Percentiles rank a stretch among this genome's conserved stretches.
These are phyloP conservation scores for Pagrus major DNA, from an alignment of 2,113 vertebrate species.

Conservation along the genomic window DNA sequence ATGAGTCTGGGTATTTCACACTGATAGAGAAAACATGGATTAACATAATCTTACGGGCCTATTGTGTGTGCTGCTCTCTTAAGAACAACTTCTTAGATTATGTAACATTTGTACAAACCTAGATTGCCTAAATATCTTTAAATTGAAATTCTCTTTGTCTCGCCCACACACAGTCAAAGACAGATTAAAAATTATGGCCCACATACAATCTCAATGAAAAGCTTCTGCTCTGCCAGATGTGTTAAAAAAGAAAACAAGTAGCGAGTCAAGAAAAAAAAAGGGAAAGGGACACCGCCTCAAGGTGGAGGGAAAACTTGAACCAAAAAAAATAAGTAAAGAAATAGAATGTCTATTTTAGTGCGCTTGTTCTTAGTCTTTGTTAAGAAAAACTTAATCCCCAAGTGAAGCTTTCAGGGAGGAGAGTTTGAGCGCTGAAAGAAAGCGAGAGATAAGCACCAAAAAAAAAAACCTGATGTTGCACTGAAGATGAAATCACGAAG, in stretches of 20 bases:
- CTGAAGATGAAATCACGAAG: not conserved
- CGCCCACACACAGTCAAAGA: not conserved
- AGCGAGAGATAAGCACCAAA: slow-evolving; percentile 13
- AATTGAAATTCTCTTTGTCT: not conserved
- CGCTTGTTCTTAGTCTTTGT: slow-evolving; percentile 6
- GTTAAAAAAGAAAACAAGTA: not conserved
- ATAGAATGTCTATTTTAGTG: not conserved
- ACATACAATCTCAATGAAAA: not conserved
- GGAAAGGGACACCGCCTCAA: not conserved
- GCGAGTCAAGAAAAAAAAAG: not conserved
- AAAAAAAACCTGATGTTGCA: not conserved
- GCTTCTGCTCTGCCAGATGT: not conserved
- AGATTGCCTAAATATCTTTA: not conserved
- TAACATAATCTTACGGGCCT: not conserved
- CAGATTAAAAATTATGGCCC: not conserved
- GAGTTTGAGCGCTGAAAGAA: slow-evolving; percentile 16
- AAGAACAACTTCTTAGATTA: not conserved
- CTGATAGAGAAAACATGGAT: not conserved
- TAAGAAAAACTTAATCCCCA: slow-evolving; percentile 19
- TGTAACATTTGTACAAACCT: not conserved
- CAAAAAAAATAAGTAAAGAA: not conserved
- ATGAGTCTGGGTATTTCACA: not conserved
- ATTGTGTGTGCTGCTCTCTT: not conserved
- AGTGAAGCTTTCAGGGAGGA: not conserved
- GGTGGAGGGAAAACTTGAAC: not conserved